These are phyloP conservation scores for Limulus polyphemus DNA, from an alignment of 2,888 invertebrate species.

Conservation along the genomic window DNA sequence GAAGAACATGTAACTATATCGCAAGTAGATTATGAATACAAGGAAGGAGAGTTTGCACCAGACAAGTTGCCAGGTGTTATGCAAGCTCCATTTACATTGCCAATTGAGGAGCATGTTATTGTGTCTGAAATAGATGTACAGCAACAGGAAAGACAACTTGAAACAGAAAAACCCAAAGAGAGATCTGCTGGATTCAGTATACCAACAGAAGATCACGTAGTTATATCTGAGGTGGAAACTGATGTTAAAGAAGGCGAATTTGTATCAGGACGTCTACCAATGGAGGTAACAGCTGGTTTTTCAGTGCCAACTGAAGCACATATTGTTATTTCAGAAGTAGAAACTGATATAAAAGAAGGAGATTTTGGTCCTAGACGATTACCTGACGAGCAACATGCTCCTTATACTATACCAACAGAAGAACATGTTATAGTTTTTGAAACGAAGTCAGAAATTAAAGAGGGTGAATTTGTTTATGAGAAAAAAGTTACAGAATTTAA, in stretches of 20 bases:
- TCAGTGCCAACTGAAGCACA: conserved; percentile 23
- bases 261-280: conserved; percentile 9
- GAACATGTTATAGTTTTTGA: conserved; percentile 12
- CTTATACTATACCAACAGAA: conserved; percentile 4
- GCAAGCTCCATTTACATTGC: conserved; percentile 14
- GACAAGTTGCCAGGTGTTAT: conserved; percentile 15
- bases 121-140: conserved; percentile 7
- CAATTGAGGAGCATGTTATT: conserved; percentile 17
- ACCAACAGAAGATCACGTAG: conserved; percentile 12
- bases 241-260: conserved; percentile 11
- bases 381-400: conserved; percentile 7
- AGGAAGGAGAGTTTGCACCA: conserved; percentile 19
- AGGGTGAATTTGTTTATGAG: conserved; percentile 9
- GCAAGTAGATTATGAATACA: conserved; percentile 16
- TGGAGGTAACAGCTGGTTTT: conserved; percentile 16
- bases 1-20: conserved; percentile 19
- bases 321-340: conserved; percentile 14
- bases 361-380: conserved; percentile 10
- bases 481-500: conserved; percentile 8
- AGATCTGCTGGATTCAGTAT: neutral
- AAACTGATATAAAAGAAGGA: conserved; percentile 12
- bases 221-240: conserved; percentile 16
- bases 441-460: conserved; percentile 5
- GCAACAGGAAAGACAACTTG: neutral
- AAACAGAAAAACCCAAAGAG: neutral